Base-by-base conservation (phyloP, 1,140 invertebrate genomes). In the Homalodisca vitripennis region DNA sequence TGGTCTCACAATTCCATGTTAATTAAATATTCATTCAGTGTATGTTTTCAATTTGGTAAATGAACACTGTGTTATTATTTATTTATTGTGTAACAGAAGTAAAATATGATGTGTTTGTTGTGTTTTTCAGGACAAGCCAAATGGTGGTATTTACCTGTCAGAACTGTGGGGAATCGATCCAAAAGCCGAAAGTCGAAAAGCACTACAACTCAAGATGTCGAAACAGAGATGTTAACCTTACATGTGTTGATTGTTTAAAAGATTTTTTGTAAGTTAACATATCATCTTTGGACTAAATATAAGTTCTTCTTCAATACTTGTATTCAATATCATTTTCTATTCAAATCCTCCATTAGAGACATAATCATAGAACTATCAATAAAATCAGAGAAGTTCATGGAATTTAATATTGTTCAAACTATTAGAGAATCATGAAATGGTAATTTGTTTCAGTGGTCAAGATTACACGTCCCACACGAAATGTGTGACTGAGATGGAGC, bases 101-200 rank as follows among this genome's bases (percentile, higher is more conserved):
- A n/a, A n/a, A n/a, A n/a, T n/a, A n/a, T n/a, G n/a, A n/a, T 41
- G 17, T 41, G 17, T 51, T 51, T 20, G 17, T 10, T 51, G 17
- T 51, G 14, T n/a, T 51, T 51, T n/a, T 3, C 48, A 51, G 48
- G 22, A 51, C 2, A 20, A 12, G 22, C 48, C 3, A 12, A 51
- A 97, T 97, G 94, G 94, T 97, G 34, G 90, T 94, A 29, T 98
- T 97, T 78, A 93, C 91, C 14, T 98, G 95, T 78, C 91, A 91
- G 75, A 84, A 89, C 72, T 97, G 95, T 79, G 93, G 93, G 0
- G 92, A 95, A 65, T 88, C 91, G 29, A 77, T 97, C 0, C 94
- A 96, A 77, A 97, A 97, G 77, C 92, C 92, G 46, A 88, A 92
- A 79, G 94, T 97, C 1, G 92, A 93, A 70, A 94, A 94, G 76